Base-by-base conservation (phyloP, 2,888 invertebrate species). In the Cephus rjabovi region DNA sequence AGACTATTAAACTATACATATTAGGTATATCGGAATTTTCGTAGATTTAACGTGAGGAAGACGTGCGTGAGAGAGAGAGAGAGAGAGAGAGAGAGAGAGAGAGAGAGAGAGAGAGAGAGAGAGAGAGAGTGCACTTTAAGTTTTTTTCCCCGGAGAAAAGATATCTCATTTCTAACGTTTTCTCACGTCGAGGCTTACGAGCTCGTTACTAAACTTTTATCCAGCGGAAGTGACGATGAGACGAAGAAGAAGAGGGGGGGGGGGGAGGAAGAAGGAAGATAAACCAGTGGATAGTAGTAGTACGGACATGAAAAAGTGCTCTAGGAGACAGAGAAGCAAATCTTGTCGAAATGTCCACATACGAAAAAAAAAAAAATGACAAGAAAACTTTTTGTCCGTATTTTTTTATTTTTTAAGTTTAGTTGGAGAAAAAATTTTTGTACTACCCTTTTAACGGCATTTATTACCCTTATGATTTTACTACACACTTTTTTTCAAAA, bases 1-100 rank as follows among this genome's bases (percentile, higher is more conserved):
- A 76, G 73, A 30, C 76, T 81, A 79, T 78, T 80, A 79, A 82
- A 77, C 82, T 76, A 85, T 79, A 85, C 78, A 80, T 81, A 82
- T 77, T 71, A 74, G 34, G 74, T 34, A 34, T 34, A 74, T 35
- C 35, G 35, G 4, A 74, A 34, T 11, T 74, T 74, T 34, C 74
- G 23, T 74, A 35, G 35, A n/a, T 34, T 34, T 74, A 74, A 56
- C 23, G 40, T 23, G 40, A 23, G 2, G 15, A 23, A 12, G 12
- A 15, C 30, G 3, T 15, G 33, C 71, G 71, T 30, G 33, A 4
- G 30, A 31, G 30, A 12, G 40, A 40, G 40, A 56, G 23, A 33
- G 30, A 31, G 70, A 12, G 33, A 33, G n/a, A 31, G 70, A 12
- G 33, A 33, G n/a, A 31, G 70, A 11, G 33, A 33, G 9, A 31